Conservation (phyloP, 2,888 invertebrate genomes). For the Drosophila seclusa region DNA sequence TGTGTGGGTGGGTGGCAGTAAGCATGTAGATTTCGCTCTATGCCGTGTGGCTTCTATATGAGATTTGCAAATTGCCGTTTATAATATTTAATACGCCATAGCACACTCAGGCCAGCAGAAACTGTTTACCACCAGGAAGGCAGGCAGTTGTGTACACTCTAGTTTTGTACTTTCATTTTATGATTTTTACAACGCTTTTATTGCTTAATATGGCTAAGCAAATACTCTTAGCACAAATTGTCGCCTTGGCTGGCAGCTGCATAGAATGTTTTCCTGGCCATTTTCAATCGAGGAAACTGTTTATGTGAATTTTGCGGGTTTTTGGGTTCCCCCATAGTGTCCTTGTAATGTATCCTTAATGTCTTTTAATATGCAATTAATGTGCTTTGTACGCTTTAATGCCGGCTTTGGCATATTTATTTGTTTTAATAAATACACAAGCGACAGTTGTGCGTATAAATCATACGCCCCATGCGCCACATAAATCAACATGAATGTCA, state of each 20-base stretch:
- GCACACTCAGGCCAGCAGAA: not conserved
- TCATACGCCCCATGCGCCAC: slow-evolving; percentile 51
- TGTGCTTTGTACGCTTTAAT: slow-evolving; percentile 50
- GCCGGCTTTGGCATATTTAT: slow-evolving; percentile 51
- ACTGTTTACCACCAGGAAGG: slow-evolving; percentile 2
- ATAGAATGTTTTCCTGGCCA: slow-evolving; percentile 37
- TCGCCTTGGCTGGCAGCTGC: slow-evolving; percentile 45
- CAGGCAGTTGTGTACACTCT: slow-evolving; percentile 12
- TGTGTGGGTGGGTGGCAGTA: slow-evolving; percentile 19
- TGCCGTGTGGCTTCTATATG: slow-evolving; percentile 70
- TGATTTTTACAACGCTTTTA: slow-evolving; percentile 74
- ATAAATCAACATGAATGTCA: slow-evolving; percentile 68
- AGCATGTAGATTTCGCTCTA: slow-evolving; percentile 45
- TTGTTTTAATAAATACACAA: slow-evolving; percentile 57
- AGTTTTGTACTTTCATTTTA: slow-evolving; percentile 67
- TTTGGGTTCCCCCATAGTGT: slow-evolving; percentile 45
- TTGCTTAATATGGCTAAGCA: slow-evolving; percentile 73
- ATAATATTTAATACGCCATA: slow-evolving; percentile 71
- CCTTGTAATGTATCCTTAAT: slow-evolving; percentile 64
- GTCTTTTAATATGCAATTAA: slow-evolving; percentile 73
- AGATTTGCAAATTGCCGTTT: slow-evolving; percentile 76
- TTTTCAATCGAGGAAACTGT: slow-evolving; percentile 57
- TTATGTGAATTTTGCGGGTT: slow-evolving; percentile 38
- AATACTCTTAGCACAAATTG: slow-evolving; percentile 61
- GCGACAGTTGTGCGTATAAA: slow-evolving; percentile 49